Conservation (phyloP, 1,140 invertebrate genomes). For the Orchesella cincta region DNA sequence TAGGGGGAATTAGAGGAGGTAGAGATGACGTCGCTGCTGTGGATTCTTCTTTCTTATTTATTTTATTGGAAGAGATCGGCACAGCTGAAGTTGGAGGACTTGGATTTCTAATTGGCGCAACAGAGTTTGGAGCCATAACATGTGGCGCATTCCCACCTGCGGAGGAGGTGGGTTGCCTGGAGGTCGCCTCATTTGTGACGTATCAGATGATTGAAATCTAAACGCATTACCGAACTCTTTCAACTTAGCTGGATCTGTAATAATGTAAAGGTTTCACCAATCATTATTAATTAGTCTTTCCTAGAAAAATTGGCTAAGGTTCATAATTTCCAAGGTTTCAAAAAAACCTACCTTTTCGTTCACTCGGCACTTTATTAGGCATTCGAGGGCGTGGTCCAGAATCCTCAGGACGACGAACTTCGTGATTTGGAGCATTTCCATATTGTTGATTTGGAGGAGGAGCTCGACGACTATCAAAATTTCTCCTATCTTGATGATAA, state of each 20-base stretch:
- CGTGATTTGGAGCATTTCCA: not conserved
- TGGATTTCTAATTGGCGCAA: constrained; percentile 30
- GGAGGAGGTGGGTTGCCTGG: constrained; percentile 16
- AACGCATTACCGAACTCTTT: constrained; percentile 65
- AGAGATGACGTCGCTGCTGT: constrained; percentile 53
- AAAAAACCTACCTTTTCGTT: constrained; percentile 33
- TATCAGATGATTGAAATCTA: constrained; percentile 56
- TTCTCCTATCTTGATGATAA: constrained; percentile 38
- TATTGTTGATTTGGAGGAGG: constrained; percentile 35
- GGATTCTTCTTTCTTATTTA: constrained; percentile 21
- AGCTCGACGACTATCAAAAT: constrained; percentile 25
- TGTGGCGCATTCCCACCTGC: not conserved
- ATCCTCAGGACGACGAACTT: constrained; percentile 7
- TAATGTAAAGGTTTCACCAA: constrained; percentile 40
- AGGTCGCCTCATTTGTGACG: constrained; percentile 49
- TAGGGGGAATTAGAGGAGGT: constrained; percentile 53
- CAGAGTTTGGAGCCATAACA: not conserved
- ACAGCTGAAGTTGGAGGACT: constrained; percentile 31
- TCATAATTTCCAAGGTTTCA: not conserved
- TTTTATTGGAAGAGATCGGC: constrained; percentile 26
- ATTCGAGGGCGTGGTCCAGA: not conserved
- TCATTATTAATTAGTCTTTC: not conserved
- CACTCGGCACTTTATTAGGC: constrained; percentile 32
- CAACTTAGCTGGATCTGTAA: constrained; percentile 60
- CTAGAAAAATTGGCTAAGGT: not conserved